Evolutionary conservation across 2,797 vertebrate genomes (phyloP).

Genomic region (Trachops cirrhosus): DNA sequence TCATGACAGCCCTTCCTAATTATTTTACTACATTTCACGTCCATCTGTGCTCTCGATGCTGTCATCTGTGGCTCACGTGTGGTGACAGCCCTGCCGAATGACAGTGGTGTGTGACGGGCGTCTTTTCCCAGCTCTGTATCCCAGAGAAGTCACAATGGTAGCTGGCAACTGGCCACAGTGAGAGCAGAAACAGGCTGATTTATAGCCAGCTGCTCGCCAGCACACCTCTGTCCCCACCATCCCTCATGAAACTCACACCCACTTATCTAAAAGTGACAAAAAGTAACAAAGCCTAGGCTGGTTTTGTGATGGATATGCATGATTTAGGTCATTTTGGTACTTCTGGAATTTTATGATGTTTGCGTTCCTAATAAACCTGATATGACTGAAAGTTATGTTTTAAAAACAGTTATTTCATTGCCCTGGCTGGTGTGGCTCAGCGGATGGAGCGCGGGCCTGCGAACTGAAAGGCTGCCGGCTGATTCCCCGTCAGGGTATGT

Average conservation of each 20-base stretch:
- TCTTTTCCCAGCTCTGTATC: rapidly evolving
- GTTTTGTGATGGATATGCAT: background rate
- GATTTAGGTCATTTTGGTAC: background rate
- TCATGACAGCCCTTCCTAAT: background rate
- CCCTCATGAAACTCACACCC: background rate
- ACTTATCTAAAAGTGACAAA: background rate
- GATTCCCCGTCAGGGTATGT: no score
- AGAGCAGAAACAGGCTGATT: background rate
- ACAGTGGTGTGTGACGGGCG: rapidly evolving
- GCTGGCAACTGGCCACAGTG: rapidly evolving
- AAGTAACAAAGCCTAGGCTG: background rate
- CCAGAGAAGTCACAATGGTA: rapidly evolving
- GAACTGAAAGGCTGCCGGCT: no score
- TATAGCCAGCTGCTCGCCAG: background rate
- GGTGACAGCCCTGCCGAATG: rapidly evolving
- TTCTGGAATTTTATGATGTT: background rate
- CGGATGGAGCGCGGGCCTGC: no score
- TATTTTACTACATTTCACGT: background rate
- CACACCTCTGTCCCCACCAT: rapidly evolving
- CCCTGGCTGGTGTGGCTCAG: no score
- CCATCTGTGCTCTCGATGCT: background rate
- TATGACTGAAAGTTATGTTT: background rate
- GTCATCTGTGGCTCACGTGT: background rate
- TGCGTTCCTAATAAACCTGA: background rate
- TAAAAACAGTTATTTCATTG: background rate